Evolutionary conservation across 2,797 vertebrate genomes (phyloP), one percentile per base, ranked within the genome.

Genomic region (Crenuchus spilurus): DNA sequence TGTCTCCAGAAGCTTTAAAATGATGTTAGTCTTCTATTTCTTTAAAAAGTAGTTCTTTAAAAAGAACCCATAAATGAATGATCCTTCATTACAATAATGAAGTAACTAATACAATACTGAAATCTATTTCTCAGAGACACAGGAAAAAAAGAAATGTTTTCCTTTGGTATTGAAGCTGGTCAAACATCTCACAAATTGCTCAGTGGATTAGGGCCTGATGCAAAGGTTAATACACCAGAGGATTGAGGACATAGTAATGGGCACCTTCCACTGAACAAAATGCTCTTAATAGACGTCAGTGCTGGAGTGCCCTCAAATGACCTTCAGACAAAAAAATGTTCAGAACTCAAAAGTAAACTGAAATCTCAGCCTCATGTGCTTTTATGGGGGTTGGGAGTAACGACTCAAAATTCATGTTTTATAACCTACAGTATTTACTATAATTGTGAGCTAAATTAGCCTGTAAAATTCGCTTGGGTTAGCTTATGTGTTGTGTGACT

Each of bases 141-240:
- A n/a, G n/a, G n/a, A n/a, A n/a, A n/a, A n/a, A n/a, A n/a, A n/a
- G n/a, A n/a, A n/a, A n/a, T n/a, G n/a, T n/a, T n/a, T n/a, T n/a
- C n/a, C n/a, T n/a, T n/a, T n/a, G n/a, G n/a, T n/a, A n/a, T n/a
- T n/a, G n/a, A n/a, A n/a, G n/a, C 16, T 39, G 51, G 39, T 48
- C 48, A 10, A 58, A 41, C 52, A 60, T 72, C 39, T 63, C 13
- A 4, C 58, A 20, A 54, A 39, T 42, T 33, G 52, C 37, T 41
- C 54, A 24, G 8, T 67, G 73, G 76, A 79, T 81, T 79, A 78
- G 33, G 13, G 18, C 42, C 33, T 37, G 49, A 72, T 48, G 69
- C 42, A 70, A 62, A 48, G 24, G 30, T 39, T 70, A 67, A 60
- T 65, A 30, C 55, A 7, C n/a, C 33, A 46, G 35, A 30, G 65